Base-by-base conservation (phyloP, 2,113 vertebrate genomes). In the Vidua chalybeata region DNA sequence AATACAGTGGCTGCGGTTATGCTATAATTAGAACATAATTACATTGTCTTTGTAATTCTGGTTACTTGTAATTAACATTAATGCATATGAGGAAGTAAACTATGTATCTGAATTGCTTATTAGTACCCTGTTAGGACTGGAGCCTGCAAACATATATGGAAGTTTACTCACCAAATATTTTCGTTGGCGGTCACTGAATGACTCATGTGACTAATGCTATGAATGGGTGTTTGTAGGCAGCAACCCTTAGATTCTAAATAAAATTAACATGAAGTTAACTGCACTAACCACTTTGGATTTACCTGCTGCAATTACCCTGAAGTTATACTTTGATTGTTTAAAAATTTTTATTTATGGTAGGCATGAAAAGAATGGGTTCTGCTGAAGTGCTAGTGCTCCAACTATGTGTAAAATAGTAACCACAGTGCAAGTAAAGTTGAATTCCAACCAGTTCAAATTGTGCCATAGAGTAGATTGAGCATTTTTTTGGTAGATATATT, bases 81-180 rank as follows among this genome's bases (percentile, higher is more conserved):
- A 94, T 97, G 76, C 85, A 95, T 92, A 95, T 86, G n/a, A 94
- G 93, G 93, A 93, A 93, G 72, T 81, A 96, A 95, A 94, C 83
- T 95, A 68, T n/a, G 15, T 84, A 78, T 90, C 75, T 94, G 92
- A 95, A 96, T 96, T 88, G 83, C 90, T 95, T 96, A 80, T 95
- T 94, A 90, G 82, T 84, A 68, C 59, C 22, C 85, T 91, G 58
- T 83, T 96, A 96, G 92, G 61, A 86, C 55, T 87, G 74, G 71
- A 93, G 81, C 66, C 73, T 96, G 79, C 73, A 94, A 92, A 94
- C 66, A 72, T 91, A 62, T 54, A 68, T 89, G 58, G 52, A 96
- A 94, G 89, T 95, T 95, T 97, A 94, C 73, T 97, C 76, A 94
- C 80, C 69, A 94, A 94, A 95, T 96, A 87, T 97, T 97, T 96